Evolutionary conservation across 2,797 vertebrate genomes (phyloP).

Genomic region (Botia kubotai): DNA sequence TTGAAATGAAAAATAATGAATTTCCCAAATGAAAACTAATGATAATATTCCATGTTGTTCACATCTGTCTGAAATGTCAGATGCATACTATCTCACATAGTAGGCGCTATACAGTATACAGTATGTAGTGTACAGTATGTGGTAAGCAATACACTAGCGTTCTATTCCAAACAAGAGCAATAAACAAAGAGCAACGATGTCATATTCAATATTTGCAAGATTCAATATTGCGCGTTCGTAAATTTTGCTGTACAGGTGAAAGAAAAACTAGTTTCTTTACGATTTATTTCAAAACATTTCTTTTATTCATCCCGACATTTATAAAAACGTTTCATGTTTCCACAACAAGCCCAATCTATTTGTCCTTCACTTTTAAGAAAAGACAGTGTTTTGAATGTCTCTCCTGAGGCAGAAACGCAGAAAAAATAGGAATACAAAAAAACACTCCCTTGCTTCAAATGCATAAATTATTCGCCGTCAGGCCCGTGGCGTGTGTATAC

Average conservation of each 20-base stretch:
- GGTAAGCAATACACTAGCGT: no score
- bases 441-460: not conserved
- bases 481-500: slow-evolving; percentile 16
- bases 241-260: not conserved
- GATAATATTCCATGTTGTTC: no score
- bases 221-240: not conserved
- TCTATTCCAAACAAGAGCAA: no score
- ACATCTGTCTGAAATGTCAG: no score
- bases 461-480: slow-evolving; percentile 29
- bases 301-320: not conserved
- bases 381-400: not conserved
- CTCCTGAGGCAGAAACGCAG: not conserved
- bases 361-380: not conserved
- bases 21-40: no score
- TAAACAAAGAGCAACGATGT: no score
- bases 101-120: not conserved
- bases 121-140: no score
- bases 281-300: not conserved
- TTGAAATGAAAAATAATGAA: no score
- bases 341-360: not conserved
- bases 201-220: no score
- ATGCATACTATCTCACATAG: not conserved
- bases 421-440: not conserved
- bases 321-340: not conserved
- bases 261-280: no score